Evolutionary conservation across 2,797 vertebrate genomes (phyloP), one percentile per base, ranked within the genome.

Genomic region (Argya squamiceps): DNA sequence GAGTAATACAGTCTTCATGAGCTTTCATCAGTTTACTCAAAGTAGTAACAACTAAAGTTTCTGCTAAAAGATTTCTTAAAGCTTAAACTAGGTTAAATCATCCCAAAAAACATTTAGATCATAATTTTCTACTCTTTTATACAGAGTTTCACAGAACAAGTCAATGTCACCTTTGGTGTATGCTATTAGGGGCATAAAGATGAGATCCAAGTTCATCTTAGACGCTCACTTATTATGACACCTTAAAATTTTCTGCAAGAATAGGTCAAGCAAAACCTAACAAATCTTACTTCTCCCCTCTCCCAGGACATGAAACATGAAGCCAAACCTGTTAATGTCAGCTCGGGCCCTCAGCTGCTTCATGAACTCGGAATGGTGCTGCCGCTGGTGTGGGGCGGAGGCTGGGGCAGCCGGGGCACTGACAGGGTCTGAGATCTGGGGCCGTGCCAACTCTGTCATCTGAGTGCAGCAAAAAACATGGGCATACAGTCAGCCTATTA

Each of bases 371-470:
- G 91, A 96, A 53, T 97, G 88, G 13, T 98, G 98, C 43, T 98
- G 97, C 71, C 93, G 95, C 55, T 97, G 98, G 55, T 98, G 97
- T 98, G 97, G 70, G 13, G 95, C 44, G 36, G 98, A 87, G 71
- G 95, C 55, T 3, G 98, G 97, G 32, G 97, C 75, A 83, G 97
- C 96, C 56, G 98, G 96, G 93, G 97, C 92, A 32, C 94, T 89
- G 88, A 98, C 70, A 49, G 97, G 71, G 58, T 98, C 98, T 0
- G 97, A 96, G n/a, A 98, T 96, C 75, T 98, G 99, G 6, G 97
- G 96, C 60, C 97, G 98, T 21, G 98, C 98, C 91, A 99, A 88
- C 89, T 99, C 99, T 37, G 98, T 97, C 98, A 99, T 98, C 99
- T 99, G 97, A 96, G 77, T 14, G 80, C 24, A 88, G 62, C 41